A percentile compares a stretch with the other conserved stretches of the same genome.
phyloP scores from a whole-genome alignment of 2,888 invertebrate species.

The Nudaria mundana region DNA sequence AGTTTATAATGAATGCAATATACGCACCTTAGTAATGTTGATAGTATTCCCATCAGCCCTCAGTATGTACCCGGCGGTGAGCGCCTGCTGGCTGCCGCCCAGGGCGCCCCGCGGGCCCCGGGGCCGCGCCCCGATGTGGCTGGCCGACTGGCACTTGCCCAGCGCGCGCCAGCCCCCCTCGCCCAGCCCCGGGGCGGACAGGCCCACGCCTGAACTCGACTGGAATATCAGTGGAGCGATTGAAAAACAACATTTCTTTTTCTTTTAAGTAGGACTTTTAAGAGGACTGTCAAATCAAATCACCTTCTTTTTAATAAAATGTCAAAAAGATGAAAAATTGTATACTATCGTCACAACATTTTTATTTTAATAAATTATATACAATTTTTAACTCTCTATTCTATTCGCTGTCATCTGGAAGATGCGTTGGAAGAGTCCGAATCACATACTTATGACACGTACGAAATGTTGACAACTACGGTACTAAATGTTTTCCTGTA shows the following conservation, averaged over 20 bases:
- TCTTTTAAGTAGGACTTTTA: background rate
- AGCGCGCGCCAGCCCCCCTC: constrained; percentile 33
- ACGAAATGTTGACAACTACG: too few species aligned
- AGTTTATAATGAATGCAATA: too few species aligned
- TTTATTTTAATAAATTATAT: too few species aligned
- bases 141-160: constrained; percentile 75
- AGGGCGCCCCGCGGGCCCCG: constrained; percentile 28
- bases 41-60: constrained; percentile 50
- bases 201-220: constrained; percentile 47
- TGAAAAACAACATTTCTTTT: background rate
- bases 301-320: too few species aligned
- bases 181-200: constrained; percentile 17
- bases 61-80: constrained; percentile 65
- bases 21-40: constrained; percentile 62
- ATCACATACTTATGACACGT: too few species aligned
- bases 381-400: too few species aligned
- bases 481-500: too few species aligned
- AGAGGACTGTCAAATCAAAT: too few species aligned
- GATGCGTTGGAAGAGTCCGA: too few species aligned
- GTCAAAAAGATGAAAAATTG: too few species aligned
- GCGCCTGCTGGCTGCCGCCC: constrained; percentile 49
- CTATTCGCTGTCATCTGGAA: too few species aligned
- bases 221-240: constrained; percentile 16
- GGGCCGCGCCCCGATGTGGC: constrained; percentile 46
- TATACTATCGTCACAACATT: background rate